phyloP scores from a whole-genome alignment of 1,140 invertebrate genomes.

The Brachionus rotundiformis region DNA sequence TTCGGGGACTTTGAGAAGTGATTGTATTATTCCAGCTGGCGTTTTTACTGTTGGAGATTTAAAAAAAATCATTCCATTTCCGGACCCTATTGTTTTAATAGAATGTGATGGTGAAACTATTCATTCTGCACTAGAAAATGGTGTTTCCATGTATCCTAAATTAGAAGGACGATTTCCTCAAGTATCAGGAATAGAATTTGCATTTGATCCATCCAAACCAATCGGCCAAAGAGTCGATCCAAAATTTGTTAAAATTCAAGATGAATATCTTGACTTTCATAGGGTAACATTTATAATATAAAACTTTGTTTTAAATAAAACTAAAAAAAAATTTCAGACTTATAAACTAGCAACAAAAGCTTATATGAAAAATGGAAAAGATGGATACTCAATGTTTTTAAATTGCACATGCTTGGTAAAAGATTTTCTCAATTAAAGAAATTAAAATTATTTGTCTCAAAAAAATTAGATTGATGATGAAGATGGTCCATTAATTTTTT shows the following conservation, averaged over 20 bases:
- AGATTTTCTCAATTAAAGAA: background rate
- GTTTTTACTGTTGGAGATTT: slow-evolving; percentile 80
- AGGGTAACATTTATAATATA: too few relatives aligned
- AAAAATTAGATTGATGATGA: slow-evolving; percentile 32
- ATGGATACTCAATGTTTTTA: slow-evolving; percentile 40
- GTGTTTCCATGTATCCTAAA: slow-evolving; percentile 75
- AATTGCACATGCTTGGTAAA: slow-evolving; percentile 16
- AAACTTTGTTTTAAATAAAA: background rate
- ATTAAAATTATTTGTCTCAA: too few relatives aligned
- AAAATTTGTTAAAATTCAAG: background rate
- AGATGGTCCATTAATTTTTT: slow-evolving; percentile 24
- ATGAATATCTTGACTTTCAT: slow-evolving; percentile 27
- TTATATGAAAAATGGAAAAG: slow-evolving; percentile 38
- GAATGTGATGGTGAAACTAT: slow-evolving; percentile 33
- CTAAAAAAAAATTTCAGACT: background rate
- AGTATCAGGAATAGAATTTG: slow-evolving; percentile 76
- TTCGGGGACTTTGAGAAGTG: slow-evolving; percentile 80
- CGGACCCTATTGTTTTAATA: slow-evolving; percentile 78
- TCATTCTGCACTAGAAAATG: slow-evolving; percentile 74
- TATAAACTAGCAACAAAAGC: slow-evolving; percentile 48
- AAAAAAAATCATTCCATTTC: slow-evolving; percentile 78
- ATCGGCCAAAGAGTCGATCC: background rate
- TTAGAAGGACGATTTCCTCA: slow-evolving; percentile 80
- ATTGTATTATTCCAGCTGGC: slow-evolving; percentile 73
- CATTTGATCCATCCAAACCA: slow-evolving; percentile 76